Percentiles rank a stretch among this genome's conserved stretches.
Conservation (phyloP, 1,140 invertebrate species). For the Bicyclus anynana region DNA sequence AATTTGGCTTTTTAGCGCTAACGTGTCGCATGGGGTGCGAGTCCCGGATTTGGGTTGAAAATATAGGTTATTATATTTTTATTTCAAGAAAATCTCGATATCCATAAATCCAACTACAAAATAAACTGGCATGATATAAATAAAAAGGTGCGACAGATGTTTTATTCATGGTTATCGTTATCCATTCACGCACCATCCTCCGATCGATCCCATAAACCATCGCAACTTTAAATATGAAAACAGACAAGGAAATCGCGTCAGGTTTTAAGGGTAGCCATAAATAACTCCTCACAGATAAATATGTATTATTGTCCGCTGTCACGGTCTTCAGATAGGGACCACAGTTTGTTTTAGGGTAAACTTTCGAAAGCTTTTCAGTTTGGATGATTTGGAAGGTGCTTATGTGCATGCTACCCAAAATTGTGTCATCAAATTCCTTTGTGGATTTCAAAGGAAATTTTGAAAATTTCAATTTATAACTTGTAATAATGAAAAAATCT, state of each 20-base stretch:
- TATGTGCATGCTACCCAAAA: no score
- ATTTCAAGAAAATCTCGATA: no score
- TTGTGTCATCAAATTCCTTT: no score
- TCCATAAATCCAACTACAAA: not conserved
- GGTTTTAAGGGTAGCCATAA: conserved; percentile 58
- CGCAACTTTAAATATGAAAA: conserved; percentile 69
- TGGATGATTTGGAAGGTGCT: not conserved
- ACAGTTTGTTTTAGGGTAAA: conserved; percentile 22
- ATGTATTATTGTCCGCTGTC: conserved; percentile 67
- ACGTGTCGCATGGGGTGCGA: no score
- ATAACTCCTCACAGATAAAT: conserved; percentile 65
- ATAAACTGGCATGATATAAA: conserved; percentile 1
- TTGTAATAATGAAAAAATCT: no score
- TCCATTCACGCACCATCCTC: conserved; percentile 38
- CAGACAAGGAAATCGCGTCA: conserved; percentile 52
- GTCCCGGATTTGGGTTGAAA: no score
- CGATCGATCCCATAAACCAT: conserved; percentile 53
- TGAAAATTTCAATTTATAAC: no score
- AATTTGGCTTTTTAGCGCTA: no score
- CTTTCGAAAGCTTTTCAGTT: conserved; percentile 41
- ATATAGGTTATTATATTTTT: no score
- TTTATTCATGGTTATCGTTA: conserved; percentile 37
- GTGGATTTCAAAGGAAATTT: no score
- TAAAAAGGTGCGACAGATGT: conserved; percentile 20
- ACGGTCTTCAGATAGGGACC: conserved; percentile 25